Base-by-base conservation (phyloP, 2,888 invertebrate genomes). In the Selenia dentaria region DNA sequence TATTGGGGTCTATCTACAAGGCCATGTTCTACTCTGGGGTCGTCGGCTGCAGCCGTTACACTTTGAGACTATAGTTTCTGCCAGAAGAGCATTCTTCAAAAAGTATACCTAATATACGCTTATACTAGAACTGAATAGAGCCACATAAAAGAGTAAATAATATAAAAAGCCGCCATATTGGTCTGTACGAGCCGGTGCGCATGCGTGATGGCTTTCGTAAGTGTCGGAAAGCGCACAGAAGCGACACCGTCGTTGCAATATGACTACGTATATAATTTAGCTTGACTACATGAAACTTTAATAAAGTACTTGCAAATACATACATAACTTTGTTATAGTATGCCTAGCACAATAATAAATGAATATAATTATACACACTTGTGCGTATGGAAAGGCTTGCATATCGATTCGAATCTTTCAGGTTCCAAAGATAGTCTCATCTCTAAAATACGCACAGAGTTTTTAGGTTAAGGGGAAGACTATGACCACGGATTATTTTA, bases 201-300 rank as follows among this genome's bases (percentile, higher is more conserved):
- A 75, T 82, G 81, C 74, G 70, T 70, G 55, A 67, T 76, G 76
- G 74, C 79, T 83, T 83, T 74, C 65, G 48, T 13, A 28, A 29
- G 37, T 38, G 10, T 2, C 43, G 51, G 69, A 83, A 83, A 83
- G 82, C 81, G 59, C 78, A 81, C 63, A 71, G 79, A 79, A 82
- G 82, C 83, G 59, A 37, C 74, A 74, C 79, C 70, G 64, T 81
- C 82, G 74, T n/a, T 58, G 62, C 52, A 31, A 29, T 32, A 24
- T 8, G 34, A 28, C 18, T n/a, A 3, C 2, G 10, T 1, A 13
- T 10, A 20, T 14, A 29, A n/a, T n/a, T n/a, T 25, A 37, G 18
- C 14, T 39, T 16, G 20, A 38, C 33, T 12, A 27, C 6, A 14
- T 27, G 5, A 24, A 27, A 12, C 24, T 24, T n/a, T n/a, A n/a